phyloP scores from a whole-genome alignment of 2,113 vertebrate genomes.

The Protobothrops flavoviridis region DNA sequence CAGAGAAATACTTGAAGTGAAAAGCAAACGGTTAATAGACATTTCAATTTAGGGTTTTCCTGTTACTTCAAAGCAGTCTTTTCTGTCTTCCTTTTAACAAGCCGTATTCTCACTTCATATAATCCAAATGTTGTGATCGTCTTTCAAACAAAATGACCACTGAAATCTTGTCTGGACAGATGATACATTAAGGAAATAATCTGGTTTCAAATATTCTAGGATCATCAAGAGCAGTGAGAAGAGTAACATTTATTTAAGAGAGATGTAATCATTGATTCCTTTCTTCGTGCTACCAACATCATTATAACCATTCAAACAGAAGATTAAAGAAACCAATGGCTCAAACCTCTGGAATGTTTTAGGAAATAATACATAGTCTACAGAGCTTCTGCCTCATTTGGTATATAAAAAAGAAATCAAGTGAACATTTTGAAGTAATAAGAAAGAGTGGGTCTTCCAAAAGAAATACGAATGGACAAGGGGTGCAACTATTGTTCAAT shows the following conservation, averaged over 20 bases:
- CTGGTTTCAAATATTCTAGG: constrained; percentile 14
- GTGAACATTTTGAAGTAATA: not conserved
- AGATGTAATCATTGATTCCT: not conserved
- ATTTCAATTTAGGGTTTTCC: not conserved
- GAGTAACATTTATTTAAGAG: constrained; percentile 8
- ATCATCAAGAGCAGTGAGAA: constrained; percentile 18
- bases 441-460: not conserved
- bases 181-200: constrained; percentile 12
- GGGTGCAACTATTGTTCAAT: not conserved
- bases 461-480: not conserved
- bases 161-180: constrained; percentile 10
- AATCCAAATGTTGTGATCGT: constrained; percentile 3
- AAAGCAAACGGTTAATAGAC: not conserved
- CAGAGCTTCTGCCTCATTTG: constrained; percentile 3
- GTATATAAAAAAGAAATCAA: not conserved
- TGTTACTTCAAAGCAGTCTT: not conserved
- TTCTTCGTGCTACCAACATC: constrained; percentile 6
- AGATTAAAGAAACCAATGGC: constrained; percentile 23
- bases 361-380: not conserved
- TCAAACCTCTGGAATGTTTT: constrained; percentile 12
- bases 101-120: constrained; percentile 5
- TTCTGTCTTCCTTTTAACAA: constrained; percentile 10
- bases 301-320: constrained; percentile 16
- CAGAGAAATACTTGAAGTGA: not conserved
- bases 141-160: constrained; percentile 12